Evolutionary conservation across 2,113 vertebrate species (phyloP), one percentile per base, ranked within the genome.

Genomic region (Corvus cornix): DNA sequence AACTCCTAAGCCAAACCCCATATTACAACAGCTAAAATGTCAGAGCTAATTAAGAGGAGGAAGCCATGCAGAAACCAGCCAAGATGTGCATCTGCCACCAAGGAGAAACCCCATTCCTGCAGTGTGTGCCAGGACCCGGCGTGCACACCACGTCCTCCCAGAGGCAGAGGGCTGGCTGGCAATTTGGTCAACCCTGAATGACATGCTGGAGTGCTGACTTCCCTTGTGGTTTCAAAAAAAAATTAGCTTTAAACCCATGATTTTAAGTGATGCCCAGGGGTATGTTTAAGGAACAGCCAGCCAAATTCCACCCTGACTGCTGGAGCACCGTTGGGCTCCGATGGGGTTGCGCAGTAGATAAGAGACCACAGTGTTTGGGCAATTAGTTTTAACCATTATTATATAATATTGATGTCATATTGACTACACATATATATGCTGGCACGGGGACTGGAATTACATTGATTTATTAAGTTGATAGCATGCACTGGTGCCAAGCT

Each of bases 381-480:
- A 77, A 26, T 75, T 85, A 59, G 44, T 70, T 93, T 75, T 59
- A 84, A 77, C 75, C 77, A 89, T 74, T 63, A 6, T 48, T 74
- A 52, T 68, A 26, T 70, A 91, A 89, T 88, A 82, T 73, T 77
- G 94, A 95, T 72, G 88, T 64, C 77, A 10, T 52, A 90, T 86
- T 89, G 92, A 96, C 55, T 85, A 39, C 74, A 81, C 59, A 55
- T 70, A 78, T 63, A 76, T 64, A 86, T 91, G 62, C 84, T 93
- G 84, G 85, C 81, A 77, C 21, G 7, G 94, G 39, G 22, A 74
- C 78, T 64, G 82, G 73, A 89, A 79, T 95, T 74, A 88, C 94
- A 89, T 84, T 94, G 94, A 96, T 96, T 97, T 95, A 97, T 97
- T 87, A 96, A 97, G 95, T 84, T 95, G 95, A 94, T 96, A 76